phyloP scores from a whole-genome alignment of 2,113 vertebrate species.

The Donacobius atricapilla region DNA sequence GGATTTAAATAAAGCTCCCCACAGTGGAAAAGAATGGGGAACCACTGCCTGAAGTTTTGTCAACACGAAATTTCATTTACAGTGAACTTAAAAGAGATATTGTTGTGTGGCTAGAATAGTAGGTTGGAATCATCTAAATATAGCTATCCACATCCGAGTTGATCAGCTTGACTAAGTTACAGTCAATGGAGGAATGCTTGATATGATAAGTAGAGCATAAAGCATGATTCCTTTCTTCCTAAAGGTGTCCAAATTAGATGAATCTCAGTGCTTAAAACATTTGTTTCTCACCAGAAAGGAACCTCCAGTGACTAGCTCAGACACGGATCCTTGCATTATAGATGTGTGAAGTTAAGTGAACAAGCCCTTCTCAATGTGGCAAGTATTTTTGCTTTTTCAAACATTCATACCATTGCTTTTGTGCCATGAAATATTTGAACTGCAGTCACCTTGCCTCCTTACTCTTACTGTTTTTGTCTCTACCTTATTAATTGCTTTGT shows the following conservation, averaged over 20 bases:
- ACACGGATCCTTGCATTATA: neutral
- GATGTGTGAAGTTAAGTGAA: constrained; percentile 3
- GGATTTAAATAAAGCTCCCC: neutral
- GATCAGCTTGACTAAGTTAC: neutral
- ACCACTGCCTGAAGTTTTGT: neutral
- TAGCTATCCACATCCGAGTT: neutral
- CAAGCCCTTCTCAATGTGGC: neutral
- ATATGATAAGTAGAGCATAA: neutral
- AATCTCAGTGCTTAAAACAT: neutral
- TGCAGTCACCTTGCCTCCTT: constrained; percentile 13
- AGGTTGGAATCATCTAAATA: neutral
- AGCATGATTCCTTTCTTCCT: neutral
- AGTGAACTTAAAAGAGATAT: neutral
- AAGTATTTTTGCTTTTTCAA: neutral
- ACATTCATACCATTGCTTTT: neutral
- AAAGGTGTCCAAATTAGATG: neutral
- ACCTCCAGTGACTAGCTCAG: neutral
- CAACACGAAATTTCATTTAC: neutral
- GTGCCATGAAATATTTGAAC: constrained; percentile 3
- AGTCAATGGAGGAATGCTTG: neutral
- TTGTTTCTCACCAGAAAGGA: constrained; percentile 1
- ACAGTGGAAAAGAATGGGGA: neutral
- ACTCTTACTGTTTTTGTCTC: neutral
- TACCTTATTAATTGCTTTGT: constrained; percentile 20
- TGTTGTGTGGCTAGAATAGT: neutral